Conservation (phyloP, 2,113 vertebrate species). For the Antigone vipio region DNA sequence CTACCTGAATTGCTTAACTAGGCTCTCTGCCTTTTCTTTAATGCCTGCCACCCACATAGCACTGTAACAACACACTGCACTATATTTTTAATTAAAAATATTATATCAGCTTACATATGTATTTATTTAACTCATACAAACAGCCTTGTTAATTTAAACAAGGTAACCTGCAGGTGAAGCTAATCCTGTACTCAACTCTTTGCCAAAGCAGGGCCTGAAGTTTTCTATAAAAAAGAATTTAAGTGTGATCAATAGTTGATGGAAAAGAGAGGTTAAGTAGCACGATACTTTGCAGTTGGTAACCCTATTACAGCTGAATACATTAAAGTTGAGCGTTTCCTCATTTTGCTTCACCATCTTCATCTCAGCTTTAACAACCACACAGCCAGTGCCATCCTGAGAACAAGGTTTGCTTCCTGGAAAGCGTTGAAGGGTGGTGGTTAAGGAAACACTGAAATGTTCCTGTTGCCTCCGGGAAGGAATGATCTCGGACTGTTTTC, state of each 20-base stretch:
- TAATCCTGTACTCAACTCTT: not conserved
- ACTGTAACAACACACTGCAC: not conserved
- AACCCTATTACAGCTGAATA: not conserved
- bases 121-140: not conserved
- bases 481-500: constrained; percentile 35
- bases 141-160: not conserved
- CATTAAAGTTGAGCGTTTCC: not conserved
- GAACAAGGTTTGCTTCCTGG: constrained; percentile 24
- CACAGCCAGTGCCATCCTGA: not conserved
- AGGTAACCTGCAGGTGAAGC: not conserved
- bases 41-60: constrained; percentile 6
- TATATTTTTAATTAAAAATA: constrained; percentile 30
- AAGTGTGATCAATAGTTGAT: not conserved
- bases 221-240: not conserved
- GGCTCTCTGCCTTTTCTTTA: not conserved
- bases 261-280: not conserved
- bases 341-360: constrained; percentile 14
- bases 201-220: not conserved
- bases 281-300: not conserved
- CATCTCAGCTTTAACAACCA: constrained; percentile 38
- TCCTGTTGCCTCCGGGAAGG: constrained; percentile 34
- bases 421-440: constrained; percentile 28
- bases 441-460: constrained; percentile 35
- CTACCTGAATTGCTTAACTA: not conserved
- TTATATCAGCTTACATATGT: not conserved